A percentile compares a stretch with the other conserved stretches of the same genome.
Conservation (phyloP, 2,113 vertebrate species). For the Rhadina sibilatrix region DNA sequence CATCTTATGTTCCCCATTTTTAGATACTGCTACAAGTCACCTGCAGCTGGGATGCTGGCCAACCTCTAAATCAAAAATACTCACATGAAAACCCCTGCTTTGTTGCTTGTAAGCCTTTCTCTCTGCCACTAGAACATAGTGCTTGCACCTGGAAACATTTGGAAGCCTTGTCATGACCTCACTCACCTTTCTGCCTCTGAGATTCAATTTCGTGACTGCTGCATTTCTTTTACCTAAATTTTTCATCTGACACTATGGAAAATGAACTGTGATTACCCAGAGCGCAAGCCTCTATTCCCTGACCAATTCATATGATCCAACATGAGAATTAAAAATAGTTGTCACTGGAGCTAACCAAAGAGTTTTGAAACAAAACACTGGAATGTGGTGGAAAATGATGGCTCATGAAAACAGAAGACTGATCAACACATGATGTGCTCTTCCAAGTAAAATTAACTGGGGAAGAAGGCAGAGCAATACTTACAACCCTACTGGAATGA, state of each 20-base stretch:
- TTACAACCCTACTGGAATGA: not conserved
- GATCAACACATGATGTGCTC: not conserved
- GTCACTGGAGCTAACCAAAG: not conserved
- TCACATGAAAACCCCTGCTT: not conserved
- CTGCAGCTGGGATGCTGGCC: not conserved
- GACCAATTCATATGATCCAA: slow-evolving; percentile 6
- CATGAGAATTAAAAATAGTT: slow-evolving; percentile 21
- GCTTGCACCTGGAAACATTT: not conserved
- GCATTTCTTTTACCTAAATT: not conserved
- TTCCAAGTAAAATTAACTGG: not conserved
- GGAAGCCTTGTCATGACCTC: not conserved
- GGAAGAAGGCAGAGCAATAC: not conserved
- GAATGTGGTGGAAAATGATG: slow-evolving; percentile 16
- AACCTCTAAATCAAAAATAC: not conserved
- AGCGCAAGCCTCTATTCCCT: not conserved
- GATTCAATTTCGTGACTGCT: not conserved
- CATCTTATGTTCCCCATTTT: not conserved
- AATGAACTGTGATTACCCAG: not conserved
- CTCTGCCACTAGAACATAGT: not conserved
- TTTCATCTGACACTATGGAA: not conserved
- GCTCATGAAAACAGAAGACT: slow-evolving; percentile 21
- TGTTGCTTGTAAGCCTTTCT: not conserved
- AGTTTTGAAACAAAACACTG: slow-evolving; percentile 46
- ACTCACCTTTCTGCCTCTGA: not conserved
- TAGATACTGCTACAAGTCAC: not conserved